Base-by-base conservation (phyloP, 1,140 invertebrate species). In the Popillia japonica region DNA sequence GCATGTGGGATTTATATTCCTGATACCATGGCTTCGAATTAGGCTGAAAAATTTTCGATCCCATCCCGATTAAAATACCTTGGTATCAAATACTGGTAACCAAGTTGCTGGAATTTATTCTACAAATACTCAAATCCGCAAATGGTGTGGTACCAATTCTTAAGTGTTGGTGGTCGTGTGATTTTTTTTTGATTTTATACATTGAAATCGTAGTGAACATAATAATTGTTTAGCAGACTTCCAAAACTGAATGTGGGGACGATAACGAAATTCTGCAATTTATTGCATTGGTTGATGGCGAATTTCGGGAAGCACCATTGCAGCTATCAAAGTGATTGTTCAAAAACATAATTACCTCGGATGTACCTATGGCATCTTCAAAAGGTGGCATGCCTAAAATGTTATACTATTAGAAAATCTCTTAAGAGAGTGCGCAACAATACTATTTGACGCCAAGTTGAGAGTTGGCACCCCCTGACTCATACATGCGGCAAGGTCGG, bases 61-160 rank as follows among this genome's bases (percentile, higher is more conserved):
- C 27, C 27, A 34, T 34, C 27, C 27, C 1, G 27, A 34, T 34
- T 34, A 34, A 48, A 48, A 48, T 48, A 48, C n/a, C 2, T 48
- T 1, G n/a, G 10, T 48, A 48, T 48, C n/a, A 48, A 48, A 48
- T 48, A 48, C 10, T 17, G 10, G n/a, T 48, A 2, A 10, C 44
- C 44, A 48, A 48, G 44, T 48, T 48, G 10, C 8, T 48, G 44
- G n/a, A 48, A 48, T 48, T 48, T 48, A 48, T 17, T 14, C 44
- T 7, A 48, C 44, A 48, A 48, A 48, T 48, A 48, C 44, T 48
- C 44, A 10, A 48, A 48, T 14, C 44, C 44, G 6, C 44, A 48
- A 17, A 48, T 48, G n/a, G 44, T 48, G 44, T 48, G 44, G 44
- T 48, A 48, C 44, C 44, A 48, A 48, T 48, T 48, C n/a, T 48